Base-by-base conservation (phyloP, 2,113 vertebrate genomes). In the Poecilia latipinna region DNA sequence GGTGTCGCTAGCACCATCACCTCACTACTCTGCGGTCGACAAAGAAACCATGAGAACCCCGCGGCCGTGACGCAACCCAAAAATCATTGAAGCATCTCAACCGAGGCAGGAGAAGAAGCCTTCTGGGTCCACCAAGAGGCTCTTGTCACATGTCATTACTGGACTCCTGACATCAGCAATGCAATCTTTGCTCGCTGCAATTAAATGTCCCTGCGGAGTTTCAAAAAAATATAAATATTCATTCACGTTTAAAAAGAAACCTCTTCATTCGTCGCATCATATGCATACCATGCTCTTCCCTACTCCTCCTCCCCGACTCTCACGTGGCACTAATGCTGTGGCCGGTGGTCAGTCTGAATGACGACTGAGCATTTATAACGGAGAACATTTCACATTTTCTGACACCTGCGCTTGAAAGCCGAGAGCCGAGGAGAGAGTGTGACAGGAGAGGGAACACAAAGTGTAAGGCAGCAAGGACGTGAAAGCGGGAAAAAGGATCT, bases 321-420 rank as follows among this genome's bases (percentile, higher is more conserved):
- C 84, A 91, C 82, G 81, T 78, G 90, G 90, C 90, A 72, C 64
- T 3, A 75, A 72, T 8, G 74, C 66, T 44, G 65, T 70, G 68
- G 70, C 22, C 62, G 63, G 66, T 79, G 75, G 81, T 84, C 80
- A 79, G 70, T 26, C 74, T 64, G 65, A 24, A 24, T 12, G 60
- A 35, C 1, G 60, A 33, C 69, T 62, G 48, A 75, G 68, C 44
- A 61, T 61, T 61, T 13, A 60, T 26, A 39, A 48, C 10, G 29
- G 26, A 33, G 54, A 60, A 66, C 51, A 42, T 0, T 74, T 74
- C 64, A 70, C 70, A 68, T 82, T 86, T 81, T 71, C 51, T 77
- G 68, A 82, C 83, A 80, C 67, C 79, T 72, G 72, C 8, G 22
- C 29, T 19, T 51, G 74, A 84, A 77, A 70, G 60, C 67, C 0